Conservation (phyloP, 2,113 vertebrate genomes). For the Falcunculus frontatus region DNA sequence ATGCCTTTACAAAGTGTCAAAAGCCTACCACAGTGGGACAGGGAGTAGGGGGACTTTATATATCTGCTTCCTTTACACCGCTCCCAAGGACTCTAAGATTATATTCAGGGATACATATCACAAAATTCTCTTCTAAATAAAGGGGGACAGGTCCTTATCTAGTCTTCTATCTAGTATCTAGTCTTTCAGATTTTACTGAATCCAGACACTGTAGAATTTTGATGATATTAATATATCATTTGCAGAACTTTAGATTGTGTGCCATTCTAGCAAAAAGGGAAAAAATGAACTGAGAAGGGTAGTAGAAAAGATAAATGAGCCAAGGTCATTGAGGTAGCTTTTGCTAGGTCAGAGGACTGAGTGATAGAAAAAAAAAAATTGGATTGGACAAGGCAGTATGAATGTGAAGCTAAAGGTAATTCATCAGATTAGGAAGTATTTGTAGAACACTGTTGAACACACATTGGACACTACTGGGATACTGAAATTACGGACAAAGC, state of each 20-base stretch:
- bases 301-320: background rate
- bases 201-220: background rate
- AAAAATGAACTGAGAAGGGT: background rate
- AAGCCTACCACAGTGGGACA: background rate
- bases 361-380: background rate
- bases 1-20: background rate
- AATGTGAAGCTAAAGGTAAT: background rate
- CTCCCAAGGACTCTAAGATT: background rate
- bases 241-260: background rate
- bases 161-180: too few relatives aligned
- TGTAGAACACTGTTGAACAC: background rate
- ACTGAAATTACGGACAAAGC: background rate
- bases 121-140: background rate
- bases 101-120: background rate
- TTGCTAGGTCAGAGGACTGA: background rate
- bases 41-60: background rate
- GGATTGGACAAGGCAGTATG: background rate
- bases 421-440: constrained; percentile 7
- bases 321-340: background rate
- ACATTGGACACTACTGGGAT: background rate
- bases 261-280: background rate
- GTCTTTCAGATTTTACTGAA: background rate
- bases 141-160: background rate
- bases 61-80: background rate
- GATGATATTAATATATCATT: background rate